Evolutionary conservation across 2,888 invertebrate genomes (phyloP), one percentile per base, ranked within the genome.

Genomic region (Agonopterix arenella): DNA sequence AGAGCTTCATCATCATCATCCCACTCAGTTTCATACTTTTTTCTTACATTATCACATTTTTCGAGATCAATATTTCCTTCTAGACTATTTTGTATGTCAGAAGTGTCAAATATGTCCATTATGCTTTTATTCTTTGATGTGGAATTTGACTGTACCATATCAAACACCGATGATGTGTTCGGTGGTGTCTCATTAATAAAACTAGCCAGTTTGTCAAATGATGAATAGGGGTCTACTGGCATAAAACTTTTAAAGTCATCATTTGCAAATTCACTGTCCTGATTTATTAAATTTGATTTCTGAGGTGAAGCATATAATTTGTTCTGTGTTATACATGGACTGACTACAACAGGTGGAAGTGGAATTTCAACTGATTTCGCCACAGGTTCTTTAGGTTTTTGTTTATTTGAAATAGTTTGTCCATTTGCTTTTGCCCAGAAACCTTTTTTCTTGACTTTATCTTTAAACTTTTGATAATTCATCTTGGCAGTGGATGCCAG

Each of bases 1-100:
- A 90, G 76, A 50, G 80, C 89, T 56, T 89, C 89, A 60, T 90
- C 89, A 59, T 89, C 89, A 50, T 82, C 86, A 64, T 89, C 80
- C 89, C 89, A 86, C 50, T 78, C 68, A 48, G 70, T 69, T 58
- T 84, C 82, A 60, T 77, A 79, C 41, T 53, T 64, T 73, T 73
- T 81, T 41, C 61, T 66, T 13, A 66, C 58, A 61, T 55, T 68
- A 36, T 75, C 71, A 66, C 64, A 73, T n/a, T 73, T 75, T 46
- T 81, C 69, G 37, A 68, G 52, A 44, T 74, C 68, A 56, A 72
- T 61, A 38, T 56, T 59, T 42, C n/a, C 52, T 48, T 81, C 76
- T 48, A 77, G 69, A 58, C 73, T 78, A 37, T 64, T 62, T 43
- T 64, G 53, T 38, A 54, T 56, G 18, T 67, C 68, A 56, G 62